phyloP scores from a whole-genome alignment of 35 echinoderm and acorn worm species.

The Lytechinus pictus region DNA sequence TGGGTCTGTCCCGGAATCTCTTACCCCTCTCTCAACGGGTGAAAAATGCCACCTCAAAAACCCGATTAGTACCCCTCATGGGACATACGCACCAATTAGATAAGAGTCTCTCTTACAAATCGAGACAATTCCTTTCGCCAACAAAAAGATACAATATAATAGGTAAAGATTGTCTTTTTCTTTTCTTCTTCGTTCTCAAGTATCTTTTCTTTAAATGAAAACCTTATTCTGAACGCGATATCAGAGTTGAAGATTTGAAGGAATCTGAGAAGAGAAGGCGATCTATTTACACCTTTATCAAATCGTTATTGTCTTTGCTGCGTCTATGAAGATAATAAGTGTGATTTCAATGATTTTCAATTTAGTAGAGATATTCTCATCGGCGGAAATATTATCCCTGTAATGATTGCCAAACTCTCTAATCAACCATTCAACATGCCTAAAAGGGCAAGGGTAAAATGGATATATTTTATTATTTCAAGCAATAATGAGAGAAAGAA shows the following conservation, averaged over 20 bases:
- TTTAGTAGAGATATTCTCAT: not conserved
- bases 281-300: not conserved
- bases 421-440: not conserved
- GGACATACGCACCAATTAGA: constrained; percentile 13
- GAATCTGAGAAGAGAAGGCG: not conserved
- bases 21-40: constrained; percentile 27
- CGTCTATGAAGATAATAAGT: not conserved
- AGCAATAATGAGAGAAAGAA: not conserved
- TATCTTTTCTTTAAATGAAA: not conserved
- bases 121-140: constrained; percentile 17
- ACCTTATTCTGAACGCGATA: not conserved
- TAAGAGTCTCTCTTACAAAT: constrained; percentile 27
- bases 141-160: not conserved
- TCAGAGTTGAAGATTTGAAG: not conserved
- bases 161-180: not conserved
- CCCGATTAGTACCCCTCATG: constrained; percentile 39
- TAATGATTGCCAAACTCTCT: not conserved
- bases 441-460: not conserved
- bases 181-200: not conserved
- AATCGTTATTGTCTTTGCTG: not conserved
- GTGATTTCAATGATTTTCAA: not conserved
- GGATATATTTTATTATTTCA: not conserved
- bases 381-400: not conserved
- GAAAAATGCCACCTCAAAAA: constrained; percentile 29
- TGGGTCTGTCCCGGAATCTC: constrained; percentile 26